Percentiles rank a stretch among this genome's conserved stretches.
These are phyloP conservation scores for Halcyon badia DNA, from an alignment of 2,797 vertebrate genomes.

Conservation along the genomic window DNA sequence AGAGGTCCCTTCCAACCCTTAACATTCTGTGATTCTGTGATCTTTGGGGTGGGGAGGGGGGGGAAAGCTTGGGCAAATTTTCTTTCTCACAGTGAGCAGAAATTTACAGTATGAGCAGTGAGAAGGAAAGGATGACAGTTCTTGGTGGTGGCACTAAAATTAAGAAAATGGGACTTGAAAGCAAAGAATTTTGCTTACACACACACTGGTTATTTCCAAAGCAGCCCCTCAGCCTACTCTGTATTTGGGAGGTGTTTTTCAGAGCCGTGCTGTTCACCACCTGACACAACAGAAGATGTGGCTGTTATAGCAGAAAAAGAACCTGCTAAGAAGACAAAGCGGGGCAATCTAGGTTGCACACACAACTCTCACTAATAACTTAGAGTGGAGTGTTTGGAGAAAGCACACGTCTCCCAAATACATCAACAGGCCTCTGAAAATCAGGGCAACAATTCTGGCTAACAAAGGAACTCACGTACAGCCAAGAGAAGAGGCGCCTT, in stretches of 20 bases:
- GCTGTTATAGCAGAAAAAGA: background rate
- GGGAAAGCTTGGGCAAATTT: background rate
- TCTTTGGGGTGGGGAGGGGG: no score
- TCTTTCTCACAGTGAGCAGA: background rate
- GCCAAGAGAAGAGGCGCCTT: background rate
- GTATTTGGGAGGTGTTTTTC: background rate
- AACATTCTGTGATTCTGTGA: no score
- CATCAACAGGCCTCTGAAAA: background rate
- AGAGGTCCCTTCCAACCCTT: no score
- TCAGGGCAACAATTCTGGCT: background rate
- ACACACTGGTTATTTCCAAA: background rate
- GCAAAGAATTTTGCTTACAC: background rate
- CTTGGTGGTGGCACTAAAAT: background rate
- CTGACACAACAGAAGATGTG: background rate
- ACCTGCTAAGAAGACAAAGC: background rate
- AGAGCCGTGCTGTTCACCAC: constrained; percentile 4
- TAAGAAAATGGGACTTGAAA: background rate
- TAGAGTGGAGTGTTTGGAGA: background rate
- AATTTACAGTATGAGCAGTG: accelerated
- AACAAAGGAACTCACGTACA: background rate
- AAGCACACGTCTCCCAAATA: background rate
- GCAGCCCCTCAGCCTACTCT: background rate
- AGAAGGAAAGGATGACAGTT: background rate
- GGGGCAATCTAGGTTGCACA: background rate
- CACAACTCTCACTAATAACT: background rate